Conservation (phyloP, 1,140 invertebrate species). For the Hyposmocoma kahamanoa region DNA sequence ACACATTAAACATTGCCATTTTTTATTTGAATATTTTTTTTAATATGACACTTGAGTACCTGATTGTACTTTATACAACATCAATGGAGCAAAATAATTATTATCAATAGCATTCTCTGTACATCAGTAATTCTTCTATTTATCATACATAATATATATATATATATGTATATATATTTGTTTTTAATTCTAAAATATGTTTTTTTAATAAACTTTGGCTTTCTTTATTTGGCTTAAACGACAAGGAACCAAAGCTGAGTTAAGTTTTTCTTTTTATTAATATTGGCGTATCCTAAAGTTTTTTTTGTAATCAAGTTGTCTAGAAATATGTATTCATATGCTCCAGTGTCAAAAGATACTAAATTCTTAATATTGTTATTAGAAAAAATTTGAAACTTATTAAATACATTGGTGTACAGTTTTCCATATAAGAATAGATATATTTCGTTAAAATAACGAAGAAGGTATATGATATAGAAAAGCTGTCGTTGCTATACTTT, state of each 20-base stretch:
- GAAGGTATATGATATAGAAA: conserved; percentile 34
- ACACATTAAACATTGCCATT: conserved; percentile 10
- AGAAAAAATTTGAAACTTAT: conserved; percentile 3
- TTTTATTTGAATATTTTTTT: conserved; percentile 17
- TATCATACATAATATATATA: too few species aligned
- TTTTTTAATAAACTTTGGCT: conserved; percentile 52
- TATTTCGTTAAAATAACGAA: conserved; percentile 46
- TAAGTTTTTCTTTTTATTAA: not conserved
- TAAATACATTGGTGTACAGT: conserved; percentile 41
- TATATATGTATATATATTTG: conserved; percentile 7
- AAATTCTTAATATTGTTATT: not conserved
- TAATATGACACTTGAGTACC: conserved; percentile 47
- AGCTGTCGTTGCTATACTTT: conserved; percentile 13
- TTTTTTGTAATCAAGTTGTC: not conserved
- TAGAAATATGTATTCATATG: conserved; percentile 25
- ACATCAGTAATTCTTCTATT: conserved; percentile 10
- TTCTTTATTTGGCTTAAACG: conserved; percentile 53
- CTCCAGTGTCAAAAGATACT: conserved; percentile 29
- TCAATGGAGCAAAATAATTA: conserved; percentile 21
- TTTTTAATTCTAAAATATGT: conserved; percentile 21
- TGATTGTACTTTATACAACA: conserved; percentile 30
- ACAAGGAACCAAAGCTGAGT: conserved; percentile 22
- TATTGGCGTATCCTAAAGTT: not conserved
- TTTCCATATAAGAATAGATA: conserved; percentile 59
- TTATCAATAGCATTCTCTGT: conserved; percentile 21